phyloP scores from a whole-genome alignment of 2,113 vertebrate species.

The Ceuthmochares aereus region DNA sequence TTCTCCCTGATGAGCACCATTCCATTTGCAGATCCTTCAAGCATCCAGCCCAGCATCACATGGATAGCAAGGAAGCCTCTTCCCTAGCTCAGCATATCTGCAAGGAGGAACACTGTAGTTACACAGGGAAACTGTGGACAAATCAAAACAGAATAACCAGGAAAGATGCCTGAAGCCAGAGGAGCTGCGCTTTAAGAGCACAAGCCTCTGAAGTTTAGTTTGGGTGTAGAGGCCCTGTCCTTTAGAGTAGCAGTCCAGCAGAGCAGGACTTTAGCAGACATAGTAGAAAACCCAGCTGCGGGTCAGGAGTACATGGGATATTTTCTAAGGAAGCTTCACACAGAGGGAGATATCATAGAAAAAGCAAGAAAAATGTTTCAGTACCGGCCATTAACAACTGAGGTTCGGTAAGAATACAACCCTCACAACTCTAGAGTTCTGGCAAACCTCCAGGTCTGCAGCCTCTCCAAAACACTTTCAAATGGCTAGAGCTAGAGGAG shows the following conservation, averaged over 20 bases:
- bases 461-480: not conserved
- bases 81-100: not conserved
- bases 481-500: not conserved
- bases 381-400: not conserved
- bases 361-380: not conserved
- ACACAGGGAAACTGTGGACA: not conserved
- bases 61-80: not conserved
- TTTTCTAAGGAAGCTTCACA: not conserved
- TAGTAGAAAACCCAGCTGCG: not conserved
- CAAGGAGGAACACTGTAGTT: not conserved
- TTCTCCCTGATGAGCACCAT: not conserved
- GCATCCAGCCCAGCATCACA: not conserved
- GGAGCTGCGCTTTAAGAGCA: not conserved
- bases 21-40: not conserved
- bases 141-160: not conserved
- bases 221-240: not conserved
- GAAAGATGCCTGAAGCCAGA: not conserved
- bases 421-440: not conserved
- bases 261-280: not conserved
- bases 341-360: not conserved
- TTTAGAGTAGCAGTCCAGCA: not conserved
- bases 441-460: not conserved
- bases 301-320: not conserved
- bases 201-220: not conserved
- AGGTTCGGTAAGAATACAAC: not conserved